Base-by-base conservation (phyloP, 1,140 invertebrate genomes). In the Antheraea mylitta region DNA sequence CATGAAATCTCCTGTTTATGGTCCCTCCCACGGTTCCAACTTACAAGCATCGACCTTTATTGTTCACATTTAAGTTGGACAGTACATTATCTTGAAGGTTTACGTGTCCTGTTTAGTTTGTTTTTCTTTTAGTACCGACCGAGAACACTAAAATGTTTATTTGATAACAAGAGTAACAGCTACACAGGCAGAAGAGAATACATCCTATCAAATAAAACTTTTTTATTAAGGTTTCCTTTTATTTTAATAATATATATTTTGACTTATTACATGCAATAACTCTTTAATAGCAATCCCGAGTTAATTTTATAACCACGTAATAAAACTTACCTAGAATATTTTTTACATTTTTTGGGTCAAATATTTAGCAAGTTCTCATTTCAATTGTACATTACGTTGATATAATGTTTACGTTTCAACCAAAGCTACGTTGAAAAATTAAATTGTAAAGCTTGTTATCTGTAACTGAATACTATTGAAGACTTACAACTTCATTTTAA, bases 1-100 rank as follows among this genome's bases (percentile, higher is more conserved):
- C 45, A 16, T 53, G 45, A 53, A 53, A 53, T 53, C 45, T 53
- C 13, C 45, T 53, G 11, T 53, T 53, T 53, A 53, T 6, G 5
- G 11, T 53, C 16, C 5, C 45, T 53, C 45, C 16, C 16, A 53
- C 11, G 11, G 45, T 9, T 16, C 16, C 16, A 53, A 53, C 10
- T 53, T 53, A 53, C 45, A 53, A 53, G 0, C 45, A 53, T 53
- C 45, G 45, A 16, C 45, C 45, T 42, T 42, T 42, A 42, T 42
- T 42, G 38, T 42, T 42, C 38, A 7, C 38, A 53, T 53, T 53
- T 53, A 53, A 53, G 9, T 13, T 53, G 45, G 11, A 16, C 45
- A 53, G 45, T 53, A 53, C 16, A 53, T 53, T 53, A 53, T 53
- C 45, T 53, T 53, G 45, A 53, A 13, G 45, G 45, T 53, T 53